Evolutionary conservation across 2,113 vertebrate genomes (phyloP), one percentile per base, ranked within the genome.

Genomic region (Camelus dromedarius): DNA sequence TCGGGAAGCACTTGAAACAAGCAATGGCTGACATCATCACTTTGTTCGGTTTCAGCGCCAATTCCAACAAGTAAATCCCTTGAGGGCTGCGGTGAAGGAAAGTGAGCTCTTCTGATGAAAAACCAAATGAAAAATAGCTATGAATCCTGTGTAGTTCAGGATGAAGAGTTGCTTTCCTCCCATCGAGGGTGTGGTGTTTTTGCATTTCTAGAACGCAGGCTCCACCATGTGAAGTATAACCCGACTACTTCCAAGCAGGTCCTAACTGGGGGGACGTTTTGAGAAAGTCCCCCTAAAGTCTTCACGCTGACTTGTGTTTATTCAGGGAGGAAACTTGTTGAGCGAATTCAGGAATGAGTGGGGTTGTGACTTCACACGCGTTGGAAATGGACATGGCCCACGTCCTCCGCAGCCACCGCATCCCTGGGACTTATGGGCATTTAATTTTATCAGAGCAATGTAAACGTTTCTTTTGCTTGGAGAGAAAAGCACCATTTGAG

Each of bases 1-100:
- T 99, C 30, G 99, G 99, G 20, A 82, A 38, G 95, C 98, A 99
- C 98, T 98, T 99, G 97, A 97, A n/a, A 91, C 98, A 99, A 89
- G 99, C 99, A 42, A 98, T 99, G 99, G 62, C 98, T 19, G 99
- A 99, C 82, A 99, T 99, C 26, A 97, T 99, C 96, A 67, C 26
- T 79, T 98, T 99, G 84, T 99, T 99, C 93, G 96, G 98, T 79
- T 26, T 97, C 14, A 16, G 3, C 56, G 50, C 93, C 32, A 98
- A 99, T 69, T 99, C 98, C 64, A 99, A 98, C 77, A 99, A 99
- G 97, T 99, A 98, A 99, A 81, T 7, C 15, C 54, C 7, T 80
- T 30, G 38, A 14, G 14, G 0, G n/a, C n/a, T 10, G 0, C 52
- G 0, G 0, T 0, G 62, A 10, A 72, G 66, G 95, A 52, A 54